Base-by-base conservation (phyloP, 2,888 invertebrate species). In the Pedicia rivosa region DNA sequence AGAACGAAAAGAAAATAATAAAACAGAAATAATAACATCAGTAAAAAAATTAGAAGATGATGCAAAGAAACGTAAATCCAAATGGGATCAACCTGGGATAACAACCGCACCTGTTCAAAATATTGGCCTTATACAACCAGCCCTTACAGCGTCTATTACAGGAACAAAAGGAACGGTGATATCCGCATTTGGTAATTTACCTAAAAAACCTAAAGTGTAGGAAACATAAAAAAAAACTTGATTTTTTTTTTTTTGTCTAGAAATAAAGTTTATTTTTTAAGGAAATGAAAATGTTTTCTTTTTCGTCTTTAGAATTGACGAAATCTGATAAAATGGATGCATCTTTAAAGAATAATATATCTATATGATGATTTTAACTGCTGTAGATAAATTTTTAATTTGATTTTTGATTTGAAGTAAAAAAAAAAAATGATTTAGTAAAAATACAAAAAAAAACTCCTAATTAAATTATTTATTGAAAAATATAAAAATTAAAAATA, bases 81-180 rank as follows among this genome's bases (percentile, higher is more conserved):
- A 90, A 58, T 90, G 90, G 90, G 88, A 90, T 62, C 87, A 87
- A 56, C 83, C 86, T 1, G 78, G 35, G 2, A 25, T 76, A 3
- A 68, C 68, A 0, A 66, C 38, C 2, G 27, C 19, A 14, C 25
- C 29, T 7, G 22, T 22, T 19, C 29, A 40, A 6, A 64, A n/a
- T 50, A 25, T 26, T 2, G 72, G 76, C 0, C 63, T 81, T 7
- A 66, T 82, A 7, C 78, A 77, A 51, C 74, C 78, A 25, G 75
- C 82, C 0, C 62, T 86, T 26, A 83, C 87, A 2, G 75, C 78
- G 9, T 79, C 78, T 32, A 80, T 79, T 1, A 84, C 90, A 0
- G 90, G 88, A 26, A 88, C 88, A 3, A 91, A 90, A 57, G 78
- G 87, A 12, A 91, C 90, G 1, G 80, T 91, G 28, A 91, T 92